These are phyloP conservation scores for Drosophila planitibia DNA, from an alignment of 2,888 invertebrate species.

Conservation along the genomic window DNA sequence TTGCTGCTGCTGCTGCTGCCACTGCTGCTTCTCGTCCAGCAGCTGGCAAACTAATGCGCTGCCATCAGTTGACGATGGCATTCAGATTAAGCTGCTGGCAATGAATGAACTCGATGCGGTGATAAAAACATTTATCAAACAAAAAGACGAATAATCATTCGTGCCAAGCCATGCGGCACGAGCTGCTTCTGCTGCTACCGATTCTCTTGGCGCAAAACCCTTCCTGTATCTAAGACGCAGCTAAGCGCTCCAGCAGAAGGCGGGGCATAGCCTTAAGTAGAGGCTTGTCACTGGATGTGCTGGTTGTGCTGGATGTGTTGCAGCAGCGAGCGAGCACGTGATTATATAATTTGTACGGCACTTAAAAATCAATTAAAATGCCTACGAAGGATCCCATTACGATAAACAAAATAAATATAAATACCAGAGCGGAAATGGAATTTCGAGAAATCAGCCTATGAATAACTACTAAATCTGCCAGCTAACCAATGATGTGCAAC, in stretches of 20 bases:
- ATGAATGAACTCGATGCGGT: slow-evolving; percentile 85
- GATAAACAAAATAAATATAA: slow-evolving; percentile 23
- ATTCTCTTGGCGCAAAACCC: slow-evolving; percentile 29
- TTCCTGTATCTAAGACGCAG: slow-evolving; percentile 29
- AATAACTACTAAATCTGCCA: neutral
- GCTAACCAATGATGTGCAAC: neutral
- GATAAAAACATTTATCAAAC: slow-evolving; percentile 85
- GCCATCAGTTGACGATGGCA: slow-evolving; percentile 85
- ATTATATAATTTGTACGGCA: slow-evolving; percentile 75
- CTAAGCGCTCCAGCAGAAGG: neutral
- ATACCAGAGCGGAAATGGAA: slow-evolving; percentile 17
- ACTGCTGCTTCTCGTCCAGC: slow-evolving; percentile 41
- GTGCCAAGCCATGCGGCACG: slow-evolving; percentile 58
- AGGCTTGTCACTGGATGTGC: slow-evolving; percentile 12
- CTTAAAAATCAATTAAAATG: slow-evolving; percentile 79
- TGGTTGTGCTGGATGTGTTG: slow-evolving; percentile 4
- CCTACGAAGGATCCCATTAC: slow-evolving; percentile 24
- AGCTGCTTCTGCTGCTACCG: slow-evolving; percentile 19
- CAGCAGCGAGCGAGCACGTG: slow-evolving; percentile 37
- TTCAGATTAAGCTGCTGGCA: slow-evolving; percentile 85
- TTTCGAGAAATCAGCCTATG: slow-evolving; percentile 1
- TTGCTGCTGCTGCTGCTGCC: neutral
- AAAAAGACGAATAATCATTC: slow-evolving; percentile 83
- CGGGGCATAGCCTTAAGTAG: slow-evolving; percentile 1
- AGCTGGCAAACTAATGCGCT: slow-evolving; percentile 83